Evolutionary conservation across 2,113 vertebrate genomes (phyloP).

Genomic region (Erpornis zantholeuca): DNA sequence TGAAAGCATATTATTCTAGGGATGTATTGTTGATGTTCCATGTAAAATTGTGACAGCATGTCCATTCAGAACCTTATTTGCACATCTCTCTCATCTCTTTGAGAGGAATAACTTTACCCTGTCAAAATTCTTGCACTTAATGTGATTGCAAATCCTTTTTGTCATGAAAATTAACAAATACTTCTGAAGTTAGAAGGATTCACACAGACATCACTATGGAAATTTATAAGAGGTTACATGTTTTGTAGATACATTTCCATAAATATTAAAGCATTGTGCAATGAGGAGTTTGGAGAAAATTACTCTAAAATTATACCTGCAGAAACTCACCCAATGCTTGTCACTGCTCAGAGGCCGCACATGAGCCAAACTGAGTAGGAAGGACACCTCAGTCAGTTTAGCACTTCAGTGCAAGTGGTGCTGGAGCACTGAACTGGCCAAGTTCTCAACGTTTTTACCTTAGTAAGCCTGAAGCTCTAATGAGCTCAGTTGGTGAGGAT

Average conservation of each 20-base stretch:
- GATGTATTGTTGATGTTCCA: conserved; percentile 21
- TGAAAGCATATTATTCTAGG: conserved; percentile 41
- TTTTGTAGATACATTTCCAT: not conserved
- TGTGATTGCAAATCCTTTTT: not conserved
- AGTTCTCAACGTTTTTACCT: not conserved
- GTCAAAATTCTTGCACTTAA: not conserved
- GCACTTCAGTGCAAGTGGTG: not conserved
- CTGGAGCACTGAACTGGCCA: not conserved
- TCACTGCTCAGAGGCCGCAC: not conserved
- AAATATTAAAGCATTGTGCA: not conserved
- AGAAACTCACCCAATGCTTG: not conserved
- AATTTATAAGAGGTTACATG: not conserved
- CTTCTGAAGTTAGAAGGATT: conserved; percentile 1
- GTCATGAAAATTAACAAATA: conserved; percentile 26
- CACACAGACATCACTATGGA: not conserved
- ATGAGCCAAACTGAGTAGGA: not conserved
- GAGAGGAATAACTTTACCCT: not conserved
- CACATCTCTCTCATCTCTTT: not conserved
- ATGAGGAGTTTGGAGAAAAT: not conserved
- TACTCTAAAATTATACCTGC: not conserved
- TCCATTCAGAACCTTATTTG: conserved; percentile 45
- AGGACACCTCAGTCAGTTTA: not conserved
- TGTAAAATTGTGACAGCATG: conserved; percentile 4
- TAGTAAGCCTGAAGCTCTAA: not conserved
- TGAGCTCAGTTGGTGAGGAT: not conserved